Conservation (phyloP, 2,888 invertebrate genomes). For the Agonopterix heracliana region DNA sequence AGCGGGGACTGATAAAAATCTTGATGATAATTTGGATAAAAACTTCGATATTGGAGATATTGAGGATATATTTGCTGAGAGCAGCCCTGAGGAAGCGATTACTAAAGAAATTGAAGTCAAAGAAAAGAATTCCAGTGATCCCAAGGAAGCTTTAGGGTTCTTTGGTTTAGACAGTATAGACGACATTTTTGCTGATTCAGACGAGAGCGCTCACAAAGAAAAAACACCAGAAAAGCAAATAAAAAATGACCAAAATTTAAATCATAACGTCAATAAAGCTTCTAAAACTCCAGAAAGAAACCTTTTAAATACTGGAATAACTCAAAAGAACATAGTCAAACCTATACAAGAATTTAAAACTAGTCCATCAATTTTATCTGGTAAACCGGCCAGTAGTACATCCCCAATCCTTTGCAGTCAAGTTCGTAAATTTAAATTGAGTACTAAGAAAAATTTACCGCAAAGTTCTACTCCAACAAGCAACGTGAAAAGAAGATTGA, state of each 20-base stretch:
- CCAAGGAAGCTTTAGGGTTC: slow-evolving; percentile 29
- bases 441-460: slow-evolving; percentile 30
- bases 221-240: slow-evolving; percentile 12
- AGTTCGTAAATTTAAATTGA: slow-evolving; percentile 37
- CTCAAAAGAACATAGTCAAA: no score
- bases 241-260: slow-evolving; percentile 3
- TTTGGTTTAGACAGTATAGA: slow-evolving; percentile 52
- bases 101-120: slow-evolving; percentile 13
- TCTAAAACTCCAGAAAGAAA: slow-evolving; percentile 1
- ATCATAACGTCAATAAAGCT: not conserved
- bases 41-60: slow-evolving; percentile 63
- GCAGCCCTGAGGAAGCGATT: slow-evolving; percentile 36
- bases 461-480: slow-evolving; percentile 33
- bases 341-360: not conserved
- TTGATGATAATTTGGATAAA: slow-evolving; percentile 20
- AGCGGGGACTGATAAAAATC: no score
- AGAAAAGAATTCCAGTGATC: slow-evolving; percentile 18
- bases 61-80: slow-evolving; percentile 54
- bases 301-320: not conserved
- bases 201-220: slow-evolving; percentile 28
- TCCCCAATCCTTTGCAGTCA: slow-evolving; percentile 60
- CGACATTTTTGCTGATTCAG: slow-evolving; percentile 53
- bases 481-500: slow-evolving; percentile 31
- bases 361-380: slow-evolving; percentile 62
- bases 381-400: slow-evolving; percentile 29